Evolutionary conservation across 2,797 vertebrate species (phyloP).

Genomic region (Tragelaphus oryx): DNA sequence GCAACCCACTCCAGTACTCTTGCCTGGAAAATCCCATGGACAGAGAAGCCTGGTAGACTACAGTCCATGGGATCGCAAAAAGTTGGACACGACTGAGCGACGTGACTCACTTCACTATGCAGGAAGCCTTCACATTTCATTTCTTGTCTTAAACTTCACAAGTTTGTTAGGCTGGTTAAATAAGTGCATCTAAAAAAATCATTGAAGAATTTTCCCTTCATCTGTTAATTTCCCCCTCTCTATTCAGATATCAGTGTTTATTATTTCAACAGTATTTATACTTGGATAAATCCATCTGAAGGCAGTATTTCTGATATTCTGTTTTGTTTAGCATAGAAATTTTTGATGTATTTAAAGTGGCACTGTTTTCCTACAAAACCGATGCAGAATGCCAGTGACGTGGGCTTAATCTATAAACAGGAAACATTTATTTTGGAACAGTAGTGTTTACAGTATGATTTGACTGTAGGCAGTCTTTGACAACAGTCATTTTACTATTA

Average conservation of each 20-base stretch:
- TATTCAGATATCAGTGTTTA: not conserved
- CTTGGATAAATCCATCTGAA: not conserved
- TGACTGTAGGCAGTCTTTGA: not conserved
- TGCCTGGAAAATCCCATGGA: no score
- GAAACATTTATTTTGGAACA: slow-evolving; percentile 2
- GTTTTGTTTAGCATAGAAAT: not conserved
- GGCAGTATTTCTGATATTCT: not conserved
- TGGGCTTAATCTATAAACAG: not conserved
- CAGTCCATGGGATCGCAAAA: no score
- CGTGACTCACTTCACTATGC: not conserved
- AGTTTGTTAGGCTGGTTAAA: not conserved
- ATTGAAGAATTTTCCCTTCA: not conserved
- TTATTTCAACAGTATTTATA: not conserved
- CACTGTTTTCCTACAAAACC: not conserved
- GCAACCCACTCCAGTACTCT: no score
- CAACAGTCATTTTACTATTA: not conserved
- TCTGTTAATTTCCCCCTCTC: not conserved
- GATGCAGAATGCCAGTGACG: not conserved
- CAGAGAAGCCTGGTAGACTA: no score
- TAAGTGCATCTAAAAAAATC: not conserved
- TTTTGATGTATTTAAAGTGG: not conserved
- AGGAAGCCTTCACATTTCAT: not conserved
- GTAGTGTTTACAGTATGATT: not conserved
- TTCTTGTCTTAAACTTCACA: not conserved
- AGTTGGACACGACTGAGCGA: no score